Evolutionary conservation across 2,113 vertebrate genomes (phyloP).

Genomic region (Haliaeetus leucogaster): DNA sequence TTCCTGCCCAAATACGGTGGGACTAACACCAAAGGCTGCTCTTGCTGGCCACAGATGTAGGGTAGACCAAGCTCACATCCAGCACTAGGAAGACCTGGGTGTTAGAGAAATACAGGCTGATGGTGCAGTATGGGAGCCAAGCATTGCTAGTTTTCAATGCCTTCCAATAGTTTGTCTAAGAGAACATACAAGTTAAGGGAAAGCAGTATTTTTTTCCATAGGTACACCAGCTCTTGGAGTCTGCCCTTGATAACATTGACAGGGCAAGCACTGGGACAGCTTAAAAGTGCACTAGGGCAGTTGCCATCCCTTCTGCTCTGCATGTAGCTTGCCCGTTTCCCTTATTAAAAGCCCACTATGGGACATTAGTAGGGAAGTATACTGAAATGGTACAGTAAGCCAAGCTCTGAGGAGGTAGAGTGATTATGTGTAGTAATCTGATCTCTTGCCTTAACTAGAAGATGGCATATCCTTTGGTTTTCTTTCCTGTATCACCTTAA

Average conservation of each 20-base stretch:
- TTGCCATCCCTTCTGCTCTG: not conserved
- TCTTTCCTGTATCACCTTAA: not conserved
- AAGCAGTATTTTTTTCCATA: not conserved
- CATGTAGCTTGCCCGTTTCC: not conserved
- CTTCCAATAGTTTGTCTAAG: not conserved
- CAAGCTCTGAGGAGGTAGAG: not conserved
- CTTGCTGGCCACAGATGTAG: not conserved
- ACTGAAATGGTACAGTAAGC: not conserved
- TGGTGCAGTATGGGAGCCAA: not conserved
- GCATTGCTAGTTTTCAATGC: not conserved
- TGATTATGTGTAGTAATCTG: not conserved
- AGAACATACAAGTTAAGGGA: not conserved
- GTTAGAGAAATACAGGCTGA: not conserved
- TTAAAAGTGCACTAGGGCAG: not conserved
- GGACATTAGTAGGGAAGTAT: not conserved
- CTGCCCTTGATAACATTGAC: not conserved
- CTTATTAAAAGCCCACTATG: not conserved
- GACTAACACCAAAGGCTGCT: not conserved
- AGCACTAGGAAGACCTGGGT: not conserved
- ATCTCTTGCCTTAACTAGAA: not conserved
- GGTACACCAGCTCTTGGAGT: accelerated
- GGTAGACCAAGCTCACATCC: not conserved
- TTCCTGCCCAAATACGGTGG: not conserved
- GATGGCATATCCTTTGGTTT: not conserved
- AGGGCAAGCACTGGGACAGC: not conserved